Percentiles rank a stretch among this genome's conserved stretches.
phyloP scores from a whole-genome alignment of 2,113 vertebrate genomes.

The Paedocypris sp. region DNA sequence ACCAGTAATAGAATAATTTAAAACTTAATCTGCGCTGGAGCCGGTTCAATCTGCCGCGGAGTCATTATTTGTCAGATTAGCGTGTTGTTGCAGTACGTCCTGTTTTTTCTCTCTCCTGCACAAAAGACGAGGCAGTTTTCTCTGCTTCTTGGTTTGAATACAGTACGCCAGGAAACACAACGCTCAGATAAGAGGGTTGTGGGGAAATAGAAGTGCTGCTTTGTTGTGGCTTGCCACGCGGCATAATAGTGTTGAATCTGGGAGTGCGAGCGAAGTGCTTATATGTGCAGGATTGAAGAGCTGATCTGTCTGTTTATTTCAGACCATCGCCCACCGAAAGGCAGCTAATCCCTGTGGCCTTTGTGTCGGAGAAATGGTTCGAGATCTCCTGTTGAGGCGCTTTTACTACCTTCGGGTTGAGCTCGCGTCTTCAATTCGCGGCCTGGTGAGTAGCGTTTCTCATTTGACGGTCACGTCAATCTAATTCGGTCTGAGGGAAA shows the following conservation, averaged over 20 bases:
- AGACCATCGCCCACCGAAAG: conserved; percentile 91
- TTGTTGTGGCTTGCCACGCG: not conserved
- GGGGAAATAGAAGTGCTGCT: not conserved
- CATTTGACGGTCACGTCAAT: conserved; percentile 1
- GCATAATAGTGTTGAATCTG: not conserved
- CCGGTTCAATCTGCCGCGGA: not conserved
- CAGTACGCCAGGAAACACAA: not conserved
- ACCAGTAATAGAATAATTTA: not conserved
- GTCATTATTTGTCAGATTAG: not conserved
- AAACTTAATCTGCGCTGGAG: not conserved
- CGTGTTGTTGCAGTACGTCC: not conserved
- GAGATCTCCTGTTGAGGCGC: conserved; percentile 97
- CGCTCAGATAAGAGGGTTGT: not conserved
- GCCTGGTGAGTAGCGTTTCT: conserved; percentile 70
- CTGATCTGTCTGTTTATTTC: conserved; percentile 45
- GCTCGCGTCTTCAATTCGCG: conserved; percentile 69
- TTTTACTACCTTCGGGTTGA: conserved; percentile 73
- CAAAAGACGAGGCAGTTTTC: not conserved
- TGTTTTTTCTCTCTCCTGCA: not conserved
- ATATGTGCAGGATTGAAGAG: conserved; percentile 3
- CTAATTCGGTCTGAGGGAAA: no score
- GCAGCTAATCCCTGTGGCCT: conserved; percentile 98
- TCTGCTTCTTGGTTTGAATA: not conserved
- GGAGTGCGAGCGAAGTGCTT: not conserved
- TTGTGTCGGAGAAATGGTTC: conserved; percentile 99